Evolutionary conservation across 2,888 invertebrate genomes (phyloP).

Genomic region (Encarsia formosa): DNA sequence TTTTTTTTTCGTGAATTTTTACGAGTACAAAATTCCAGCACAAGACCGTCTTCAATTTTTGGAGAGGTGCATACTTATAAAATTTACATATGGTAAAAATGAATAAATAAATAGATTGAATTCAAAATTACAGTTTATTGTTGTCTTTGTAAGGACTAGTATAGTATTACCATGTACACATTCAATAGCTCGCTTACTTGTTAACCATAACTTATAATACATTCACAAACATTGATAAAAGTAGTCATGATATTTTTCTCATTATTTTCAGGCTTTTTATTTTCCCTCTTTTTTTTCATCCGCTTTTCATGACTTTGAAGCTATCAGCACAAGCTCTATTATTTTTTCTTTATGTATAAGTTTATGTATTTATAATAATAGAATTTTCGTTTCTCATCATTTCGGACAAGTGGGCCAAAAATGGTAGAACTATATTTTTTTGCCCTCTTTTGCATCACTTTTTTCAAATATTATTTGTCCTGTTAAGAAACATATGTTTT

Average conservation of each 20-base stretch:
- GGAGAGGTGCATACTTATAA: too few relatives aligned
- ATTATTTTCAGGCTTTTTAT: conserved; percentile 20
- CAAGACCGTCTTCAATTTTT: too few relatives aligned
- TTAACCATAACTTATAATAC: conserved; percentile 49
- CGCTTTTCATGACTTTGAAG: conserved; percentile 46
- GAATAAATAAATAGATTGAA: conserved; percentile 10
- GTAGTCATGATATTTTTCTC: conserved; percentile 46
- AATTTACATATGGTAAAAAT: background rate
- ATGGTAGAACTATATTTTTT: background rate
- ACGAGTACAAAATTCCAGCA: too few relatives aligned
- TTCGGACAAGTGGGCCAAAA: conserved; percentile 28
- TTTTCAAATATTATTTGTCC: background rate
- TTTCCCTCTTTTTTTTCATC: conserved; percentile 17
- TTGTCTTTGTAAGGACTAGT: conserved; percentile 51
- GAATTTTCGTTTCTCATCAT: conserved; percentile 30
- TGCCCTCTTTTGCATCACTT: background rate
- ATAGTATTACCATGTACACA: conserved; percentile 51
- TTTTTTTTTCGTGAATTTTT: too few relatives aligned
- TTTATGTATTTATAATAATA: conserved; percentile 25
- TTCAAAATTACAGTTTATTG: conserved; percentile 52
- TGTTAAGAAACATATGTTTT: too few relatives aligned
- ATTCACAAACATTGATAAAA: conserved; percentile 52
- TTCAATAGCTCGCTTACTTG: conserved; percentile 51
- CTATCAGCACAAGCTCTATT: conserved; percentile 41
- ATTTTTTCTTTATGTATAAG: conserved; percentile 37